Evolutionary conservation across 2,797 vertebrate species (phyloP).

Genomic region (Enteromius treurensis): DNA sequence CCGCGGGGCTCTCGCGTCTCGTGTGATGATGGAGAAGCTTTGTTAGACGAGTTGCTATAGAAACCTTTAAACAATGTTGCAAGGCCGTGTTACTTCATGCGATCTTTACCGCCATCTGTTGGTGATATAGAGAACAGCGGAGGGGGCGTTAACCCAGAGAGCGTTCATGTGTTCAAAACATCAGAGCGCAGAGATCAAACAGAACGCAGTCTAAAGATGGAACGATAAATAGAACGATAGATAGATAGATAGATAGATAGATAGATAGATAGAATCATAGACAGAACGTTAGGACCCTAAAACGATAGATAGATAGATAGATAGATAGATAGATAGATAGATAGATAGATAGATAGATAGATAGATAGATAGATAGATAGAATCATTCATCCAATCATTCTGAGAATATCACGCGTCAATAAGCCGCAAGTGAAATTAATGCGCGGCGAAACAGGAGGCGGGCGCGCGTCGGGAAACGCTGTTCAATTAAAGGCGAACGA

Average conservation of each 20-base stretch:
- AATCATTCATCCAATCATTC: conserved; percentile 67
- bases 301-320: not conserved
- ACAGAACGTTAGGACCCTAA: not conserved
- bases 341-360: not conserved
- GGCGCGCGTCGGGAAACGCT: conserved; percentile 73
- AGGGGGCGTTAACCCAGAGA: not conserved
- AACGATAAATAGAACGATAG: not conserved
- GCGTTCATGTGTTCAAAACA: not conserved
- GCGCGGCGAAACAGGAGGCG: conserved; percentile 72
- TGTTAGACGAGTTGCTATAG: conserved; percentile 63
- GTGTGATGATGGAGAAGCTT: conserved; percentile 59
- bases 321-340: not conserved
- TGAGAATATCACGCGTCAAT: conserved; percentile 72
- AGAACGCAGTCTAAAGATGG: not conserved
- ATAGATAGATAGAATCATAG: not conserved
- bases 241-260: not conserved
- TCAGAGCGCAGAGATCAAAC: not conserved
- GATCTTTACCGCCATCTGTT: conserved; percentile 2
- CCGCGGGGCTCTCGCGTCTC: conserved; percentile 12
- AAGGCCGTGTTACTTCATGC: not conserved
- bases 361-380: too few species aligned
- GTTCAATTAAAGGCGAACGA: conserved; percentile 82
- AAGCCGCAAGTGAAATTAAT: conserved; percentile 77
- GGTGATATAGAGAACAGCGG: not conserved
- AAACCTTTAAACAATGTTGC: conserved; percentile 59